Conservation (phyloP, 2,113 vertebrate species). For the Pluvialis apricaria region DNA sequence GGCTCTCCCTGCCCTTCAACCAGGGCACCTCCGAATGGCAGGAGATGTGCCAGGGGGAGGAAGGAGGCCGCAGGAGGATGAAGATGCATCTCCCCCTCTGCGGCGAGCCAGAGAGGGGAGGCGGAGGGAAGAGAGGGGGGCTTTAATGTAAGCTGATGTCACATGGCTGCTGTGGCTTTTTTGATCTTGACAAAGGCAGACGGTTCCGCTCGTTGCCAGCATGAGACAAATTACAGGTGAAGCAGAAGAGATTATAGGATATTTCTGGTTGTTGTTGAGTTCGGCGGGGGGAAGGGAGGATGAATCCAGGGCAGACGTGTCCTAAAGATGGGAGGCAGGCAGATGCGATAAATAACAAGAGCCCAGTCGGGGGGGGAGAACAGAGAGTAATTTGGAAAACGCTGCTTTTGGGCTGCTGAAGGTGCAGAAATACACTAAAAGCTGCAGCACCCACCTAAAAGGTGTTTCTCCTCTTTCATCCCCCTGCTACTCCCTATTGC, state of each 20-base stretch:
- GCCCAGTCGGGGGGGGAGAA: accelerated
- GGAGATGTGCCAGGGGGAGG: not conserved
- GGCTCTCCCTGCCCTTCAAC: not conserved
- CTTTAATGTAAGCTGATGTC: conserved; percentile 20
- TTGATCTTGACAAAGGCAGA: conserved; percentile 62
- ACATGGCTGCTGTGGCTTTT: not conserved
- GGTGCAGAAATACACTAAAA: not conserved
- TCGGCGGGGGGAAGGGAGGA: not conserved
- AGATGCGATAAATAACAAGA: not conserved
- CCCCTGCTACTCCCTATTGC: not conserved
- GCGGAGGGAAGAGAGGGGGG: not conserved
- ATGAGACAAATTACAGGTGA: conserved; percentile 56
- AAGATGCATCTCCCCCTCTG: not conserved
- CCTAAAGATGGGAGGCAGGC: not conserved
- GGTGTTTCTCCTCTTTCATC: not conserved
- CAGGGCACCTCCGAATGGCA: not conserved
- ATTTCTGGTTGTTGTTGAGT: conserved; percentile 27
- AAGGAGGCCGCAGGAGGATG: not conserved
- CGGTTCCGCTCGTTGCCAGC: not conserved
- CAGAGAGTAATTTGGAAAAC: not conserved
- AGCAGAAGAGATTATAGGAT: conserved; percentile 52
- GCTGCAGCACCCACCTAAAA: not conserved
- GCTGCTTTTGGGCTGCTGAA: not conserved
- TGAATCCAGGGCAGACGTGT: not conserved
- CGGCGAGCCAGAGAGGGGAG: not conserved